These are phyloP conservation scores for Scyliorhinus canicula DNA, from an alignment of 2,797 vertebrate genomes.

Conservation along the genomic window DNA sequence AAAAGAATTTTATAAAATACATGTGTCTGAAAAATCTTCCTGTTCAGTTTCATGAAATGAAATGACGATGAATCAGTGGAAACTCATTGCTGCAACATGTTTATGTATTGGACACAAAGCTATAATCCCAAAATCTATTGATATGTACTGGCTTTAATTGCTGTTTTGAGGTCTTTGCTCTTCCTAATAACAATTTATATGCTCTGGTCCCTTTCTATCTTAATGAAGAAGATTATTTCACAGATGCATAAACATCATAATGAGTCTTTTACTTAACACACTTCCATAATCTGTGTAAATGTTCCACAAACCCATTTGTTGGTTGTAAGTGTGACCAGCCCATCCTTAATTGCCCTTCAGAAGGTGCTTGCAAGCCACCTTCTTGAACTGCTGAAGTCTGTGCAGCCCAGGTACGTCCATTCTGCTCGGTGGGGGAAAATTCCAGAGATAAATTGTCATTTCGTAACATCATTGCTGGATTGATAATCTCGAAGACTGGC, in stretches of 20 bases:
- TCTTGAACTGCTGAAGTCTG: too few relatives aligned
- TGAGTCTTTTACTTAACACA: background rate
- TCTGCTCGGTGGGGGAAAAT: too few relatives aligned
- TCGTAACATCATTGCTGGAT: too few relatives aligned
- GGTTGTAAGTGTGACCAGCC: too few relatives aligned
- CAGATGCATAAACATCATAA: slow-evolving; percentile 10
- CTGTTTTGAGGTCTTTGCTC: background rate
- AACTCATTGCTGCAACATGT: background rate
- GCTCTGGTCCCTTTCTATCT: background rate
- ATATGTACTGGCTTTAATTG: background rate
- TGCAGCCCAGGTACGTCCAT: too few relatives aligned
- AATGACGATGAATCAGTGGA: background rate
- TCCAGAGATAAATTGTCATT: too few relatives aligned
- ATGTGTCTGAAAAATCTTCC: background rate
- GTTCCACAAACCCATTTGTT: background rate
- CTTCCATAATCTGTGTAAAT: background rate
- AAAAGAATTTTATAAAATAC: background rate
- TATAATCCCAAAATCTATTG: background rate
- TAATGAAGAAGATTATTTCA: background rate
- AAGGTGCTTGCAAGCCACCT: too few relatives aligned
- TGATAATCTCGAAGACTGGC: too few relatives aligned
- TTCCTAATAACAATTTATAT: background rate
- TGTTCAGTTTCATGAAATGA: background rate
- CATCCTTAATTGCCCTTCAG: too few relatives aligned
- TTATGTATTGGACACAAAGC: background rate